Evolutionary conservation across 2,888 invertebrate species (phyloP), one percentile per base, ranked within the genome.

Genomic region (Stenurella melanura): DNA sequence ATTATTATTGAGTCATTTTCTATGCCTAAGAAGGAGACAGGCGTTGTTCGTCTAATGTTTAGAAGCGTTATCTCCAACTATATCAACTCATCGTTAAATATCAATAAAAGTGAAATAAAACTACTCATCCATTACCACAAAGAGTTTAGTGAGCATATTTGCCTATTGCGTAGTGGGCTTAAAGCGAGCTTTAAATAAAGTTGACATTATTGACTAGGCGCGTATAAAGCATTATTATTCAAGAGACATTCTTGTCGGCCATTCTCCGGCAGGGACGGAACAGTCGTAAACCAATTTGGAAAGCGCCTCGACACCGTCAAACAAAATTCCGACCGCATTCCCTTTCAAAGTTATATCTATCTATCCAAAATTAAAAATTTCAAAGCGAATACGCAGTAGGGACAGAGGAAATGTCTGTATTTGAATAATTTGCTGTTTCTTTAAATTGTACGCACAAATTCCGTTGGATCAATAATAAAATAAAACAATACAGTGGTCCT

Each of bases 241-340:
- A 67, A 54, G 67, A 68, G 56, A 67, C 74, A 66, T 67, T 30
- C 60, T 61, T 18, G 67, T n/a, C 74, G 19, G 67, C 74, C 67
- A 74, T 67, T 67, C 60, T 15, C 60, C 68, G 26, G n/a, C 68
- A 19, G 66, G 66, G 64, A 56, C 64, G 60, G 21, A 68, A 73
- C 73, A 34, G 61, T 21, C 67, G 68, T 74, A 74, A 74, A 74
- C 74, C 74, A 68, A 67, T 74, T 74, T 68, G 60, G 12, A 68
- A 74, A 68, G 68, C 74, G 67, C 68, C 68, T 50, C 17, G 58
- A 73, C 58, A 60, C 67, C 68, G 50, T 58, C 68, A 54, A 74
- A 67, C 67, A 58, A 66, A 67, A 74, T 74, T 74, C 74, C 67
- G 30, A 74, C 67, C 74, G 34, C 68, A 74, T 68, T 68, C 73